phyloP scores from a whole-genome alignment of 1,140 invertebrate genomes.

The Ruditapes philippinarum region DNA sequence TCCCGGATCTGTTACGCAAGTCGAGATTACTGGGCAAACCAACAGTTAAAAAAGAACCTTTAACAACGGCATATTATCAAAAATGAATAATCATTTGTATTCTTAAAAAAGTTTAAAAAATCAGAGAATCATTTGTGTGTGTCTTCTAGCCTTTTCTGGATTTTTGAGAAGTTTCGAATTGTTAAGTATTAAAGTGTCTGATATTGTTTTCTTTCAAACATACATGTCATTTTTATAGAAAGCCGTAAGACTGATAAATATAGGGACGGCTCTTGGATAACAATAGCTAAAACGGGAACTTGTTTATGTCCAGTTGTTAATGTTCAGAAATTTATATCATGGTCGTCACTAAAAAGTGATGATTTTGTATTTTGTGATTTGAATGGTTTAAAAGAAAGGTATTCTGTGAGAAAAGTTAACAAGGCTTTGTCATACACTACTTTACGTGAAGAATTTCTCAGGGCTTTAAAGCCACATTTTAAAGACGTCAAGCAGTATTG shows the following conservation, averaged over 20 bases:
- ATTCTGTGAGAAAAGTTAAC: neutral
- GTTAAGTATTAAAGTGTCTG: neutral
- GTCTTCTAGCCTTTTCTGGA: conserved; percentile 37
- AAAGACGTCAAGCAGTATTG: too few relatives aligned
- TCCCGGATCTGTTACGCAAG: conserved; percentile 19
- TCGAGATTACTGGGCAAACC: too few relatives aligned
- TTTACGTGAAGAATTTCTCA: neutral
- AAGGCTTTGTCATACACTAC: neutral
- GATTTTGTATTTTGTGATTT: neutral
- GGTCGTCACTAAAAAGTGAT: neutral
- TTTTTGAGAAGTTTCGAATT: conserved; percentile 13
- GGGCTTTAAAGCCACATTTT: neutral
- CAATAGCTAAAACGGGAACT: too few relatives aligned
- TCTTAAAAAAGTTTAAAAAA: neutral
- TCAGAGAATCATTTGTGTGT: conserved; percentile 51
- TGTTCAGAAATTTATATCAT: too few relatives aligned
- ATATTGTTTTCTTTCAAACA: too few relatives aligned
- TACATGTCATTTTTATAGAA: too few relatives aligned
- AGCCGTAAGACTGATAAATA: too few relatives aligned
- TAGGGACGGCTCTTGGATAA: too few relatives aligned
- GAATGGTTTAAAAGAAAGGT: too few relatives aligned
- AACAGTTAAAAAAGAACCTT: too few relatives aligned
- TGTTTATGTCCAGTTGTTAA: neutral
- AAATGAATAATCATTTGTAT: too few relatives aligned
- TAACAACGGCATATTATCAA: too few relatives aligned